A percentile compares a stretch with the other conserved stretches of the same genome.
These are phyloP conservation scores for Zosterops hypoxanthus DNA, from an alignment of 2,113 vertebrate species.

Conservation along the genomic window DNA sequence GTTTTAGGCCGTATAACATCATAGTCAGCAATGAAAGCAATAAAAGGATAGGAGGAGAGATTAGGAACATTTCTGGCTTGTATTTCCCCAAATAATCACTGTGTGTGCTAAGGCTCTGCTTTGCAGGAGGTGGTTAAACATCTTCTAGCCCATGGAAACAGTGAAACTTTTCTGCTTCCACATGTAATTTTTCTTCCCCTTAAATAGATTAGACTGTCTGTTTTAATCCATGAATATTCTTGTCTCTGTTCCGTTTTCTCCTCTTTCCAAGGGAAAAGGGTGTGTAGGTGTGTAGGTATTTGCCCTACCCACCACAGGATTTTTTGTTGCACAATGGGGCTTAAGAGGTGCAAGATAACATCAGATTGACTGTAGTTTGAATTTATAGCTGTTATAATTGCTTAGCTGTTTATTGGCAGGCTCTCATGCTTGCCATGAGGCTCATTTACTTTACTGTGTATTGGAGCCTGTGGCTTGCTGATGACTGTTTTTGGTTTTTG, in stretches of 20 bases:
- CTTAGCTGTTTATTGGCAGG: not conserved
- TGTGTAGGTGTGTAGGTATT: not conserved
- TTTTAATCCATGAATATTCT: not conserved
- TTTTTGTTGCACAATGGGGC: not conserved
- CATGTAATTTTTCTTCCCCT: not conserved
- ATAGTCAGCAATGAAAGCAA: not conserved
- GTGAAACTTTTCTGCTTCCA: not conserved
- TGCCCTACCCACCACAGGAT: not conserved
- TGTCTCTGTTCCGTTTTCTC: not conserved
- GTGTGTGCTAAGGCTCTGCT: not conserved
- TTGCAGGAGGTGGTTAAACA: not conserved
- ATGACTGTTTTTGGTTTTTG: not conserved
- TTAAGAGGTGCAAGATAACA: not conserved
- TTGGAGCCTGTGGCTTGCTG: not conserved
- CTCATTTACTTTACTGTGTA: not conserved
- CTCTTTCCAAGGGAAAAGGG: not conserved
- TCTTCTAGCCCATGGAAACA: not conserved
- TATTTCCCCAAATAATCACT: not conserved
- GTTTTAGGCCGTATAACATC: fast-evolving
- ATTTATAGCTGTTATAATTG: not conserved
- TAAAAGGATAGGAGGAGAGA: not conserved
- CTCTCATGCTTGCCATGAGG: not conserved
- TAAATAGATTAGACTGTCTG: not conserved
- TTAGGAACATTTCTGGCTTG: not conserved
- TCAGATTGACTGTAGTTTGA: not conserved